phyloP scores from a whole-genome alignment of 1,140 invertebrate genomes.

The Adelges cooleyi region DNA sequence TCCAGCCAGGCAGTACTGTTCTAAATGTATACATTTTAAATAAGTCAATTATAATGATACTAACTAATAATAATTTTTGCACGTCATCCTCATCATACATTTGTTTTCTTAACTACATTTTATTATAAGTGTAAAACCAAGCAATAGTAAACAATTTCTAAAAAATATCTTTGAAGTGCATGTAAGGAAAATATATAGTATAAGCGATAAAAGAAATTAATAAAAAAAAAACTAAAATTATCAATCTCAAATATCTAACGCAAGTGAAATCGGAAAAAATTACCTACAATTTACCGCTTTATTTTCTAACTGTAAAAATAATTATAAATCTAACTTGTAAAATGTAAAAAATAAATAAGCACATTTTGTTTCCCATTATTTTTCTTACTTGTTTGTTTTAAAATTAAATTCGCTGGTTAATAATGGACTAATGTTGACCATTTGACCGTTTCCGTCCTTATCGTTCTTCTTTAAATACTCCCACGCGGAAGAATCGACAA shows the following conservation, averaged over 20 bases:
- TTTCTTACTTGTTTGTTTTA: constrained; percentile 31
- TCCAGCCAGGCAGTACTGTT: constrained; percentile 47
- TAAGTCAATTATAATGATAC: not conserved
- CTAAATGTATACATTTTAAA: constrained; percentile 30
- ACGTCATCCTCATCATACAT: not conserved
- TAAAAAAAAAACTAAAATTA: too few relatives aligned
- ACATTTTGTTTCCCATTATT: too few relatives aligned
- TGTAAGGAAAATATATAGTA: too few relatives aligned
- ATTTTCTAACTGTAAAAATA: too few relatives aligned
- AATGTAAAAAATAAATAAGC: too few relatives aligned
- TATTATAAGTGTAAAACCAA: not conserved
- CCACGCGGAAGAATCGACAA: constrained; percentile 30
- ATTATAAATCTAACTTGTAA: too few relatives aligned
- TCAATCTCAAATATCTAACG: too few relatives aligned
- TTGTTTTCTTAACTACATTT: not conserved
- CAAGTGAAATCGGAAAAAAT: too few relatives aligned
- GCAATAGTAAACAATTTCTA: not conserved
- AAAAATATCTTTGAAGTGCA: too few relatives aligned
- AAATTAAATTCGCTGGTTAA: constrained; percentile 33
- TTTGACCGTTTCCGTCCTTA: constrained; percentile 28
- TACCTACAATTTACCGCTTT: too few relatives aligned
- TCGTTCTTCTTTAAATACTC: constrained; percentile 32
- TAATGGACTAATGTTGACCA: constrained; percentile 31
- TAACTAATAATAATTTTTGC: not conserved
- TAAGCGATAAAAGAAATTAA: too few relatives aligned